Percentiles rank a stretch among this genome's conserved stretches.
phyloP scores from a whole-genome alignment of 2,113 vertebrate species.

The Hemibagrus wyckioides region DNA sequence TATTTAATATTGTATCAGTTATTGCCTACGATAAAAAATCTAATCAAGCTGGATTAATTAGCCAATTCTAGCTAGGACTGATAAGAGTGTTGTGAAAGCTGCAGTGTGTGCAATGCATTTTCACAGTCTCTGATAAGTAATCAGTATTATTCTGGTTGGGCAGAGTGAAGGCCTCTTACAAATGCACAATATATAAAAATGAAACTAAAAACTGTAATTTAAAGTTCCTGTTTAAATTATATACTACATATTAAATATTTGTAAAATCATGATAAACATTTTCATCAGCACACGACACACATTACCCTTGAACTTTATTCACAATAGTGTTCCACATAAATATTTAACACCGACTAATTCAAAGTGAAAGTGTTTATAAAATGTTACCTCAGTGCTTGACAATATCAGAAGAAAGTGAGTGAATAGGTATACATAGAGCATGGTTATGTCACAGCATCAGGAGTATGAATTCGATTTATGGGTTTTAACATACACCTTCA shows the following conservation, averaged over 20 bases:
- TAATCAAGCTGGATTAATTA: background rate
- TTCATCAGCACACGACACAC: no score
- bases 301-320: background rate
- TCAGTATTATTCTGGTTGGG: background rate
- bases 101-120: background rate
- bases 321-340: background rate
- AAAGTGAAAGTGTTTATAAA: background rate
- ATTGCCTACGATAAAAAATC: background rate
- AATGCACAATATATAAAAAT: background rate
- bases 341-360: background rate
- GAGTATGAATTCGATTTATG: background rate
- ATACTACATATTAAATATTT: background rate
- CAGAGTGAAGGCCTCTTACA: background rate
- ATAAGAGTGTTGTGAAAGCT: background rate
- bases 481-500: constrained; percentile 59
- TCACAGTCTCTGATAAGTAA: background rate
- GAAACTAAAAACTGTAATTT: background rate
- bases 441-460: background rate
- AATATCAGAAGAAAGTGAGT: background rate
- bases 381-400: background rate
- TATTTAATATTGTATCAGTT: background rate
- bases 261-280: no score
- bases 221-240: background rate
- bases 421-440: background rate
- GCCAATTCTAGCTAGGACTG: background rate